These are phyloP conservation scores for Coelogynopora nodosa DNA, from an alignment of 2,888 invertebrate genomes.

Conservation along the genomic window DNA sequence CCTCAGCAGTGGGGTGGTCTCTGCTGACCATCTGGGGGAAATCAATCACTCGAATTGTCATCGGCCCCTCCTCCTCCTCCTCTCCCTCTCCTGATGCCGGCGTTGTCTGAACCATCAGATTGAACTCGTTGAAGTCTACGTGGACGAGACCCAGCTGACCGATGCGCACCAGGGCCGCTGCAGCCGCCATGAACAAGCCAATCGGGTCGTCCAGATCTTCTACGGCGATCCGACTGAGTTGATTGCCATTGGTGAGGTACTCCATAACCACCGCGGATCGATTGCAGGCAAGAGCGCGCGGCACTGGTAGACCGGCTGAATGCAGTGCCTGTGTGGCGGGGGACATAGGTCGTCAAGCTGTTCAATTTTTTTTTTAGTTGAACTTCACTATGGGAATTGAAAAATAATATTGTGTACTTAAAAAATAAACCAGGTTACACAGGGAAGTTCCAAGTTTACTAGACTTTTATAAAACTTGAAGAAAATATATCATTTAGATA, in stretches of 20 bases:
- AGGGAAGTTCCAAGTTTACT: no score
- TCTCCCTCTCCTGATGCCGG: neutral
- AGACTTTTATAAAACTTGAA: no score
- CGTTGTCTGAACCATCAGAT: slow-evolving; percentile 71
- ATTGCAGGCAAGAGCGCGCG: slow-evolving; percentile 87
- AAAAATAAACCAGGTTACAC: no score
- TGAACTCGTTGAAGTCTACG: slow-evolving; percentile 98
- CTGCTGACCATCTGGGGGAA: slow-evolving; percentile 99
- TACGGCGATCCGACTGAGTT: slow-evolving; percentile 37
- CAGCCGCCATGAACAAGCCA: slow-evolving; percentile 77
- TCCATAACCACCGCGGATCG: slow-evolving; percentile 93
- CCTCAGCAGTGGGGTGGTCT: slow-evolving; percentile 80
- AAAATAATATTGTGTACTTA: no score
- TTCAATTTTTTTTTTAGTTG: neutral
- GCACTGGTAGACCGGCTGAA: slow-evolving; percentile 86
- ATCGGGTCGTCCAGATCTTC: neutral
- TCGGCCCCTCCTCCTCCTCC: slow-evolving; percentile 23
- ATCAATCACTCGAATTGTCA: slow-evolving; percentile 71
- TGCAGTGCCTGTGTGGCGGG: slow-evolving; percentile 68
- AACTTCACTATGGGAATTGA: no score
- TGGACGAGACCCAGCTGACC: slow-evolving; percentile 94
- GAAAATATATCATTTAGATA: no score
- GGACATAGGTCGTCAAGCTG: neutral
- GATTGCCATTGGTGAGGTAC: slow-evolving; percentile 29
- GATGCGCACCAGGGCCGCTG: slow-evolving; percentile 83